Base-by-base conservation (phyloP, 2,888 invertebrate genomes). In the Drosophila gaucha region DNA sequence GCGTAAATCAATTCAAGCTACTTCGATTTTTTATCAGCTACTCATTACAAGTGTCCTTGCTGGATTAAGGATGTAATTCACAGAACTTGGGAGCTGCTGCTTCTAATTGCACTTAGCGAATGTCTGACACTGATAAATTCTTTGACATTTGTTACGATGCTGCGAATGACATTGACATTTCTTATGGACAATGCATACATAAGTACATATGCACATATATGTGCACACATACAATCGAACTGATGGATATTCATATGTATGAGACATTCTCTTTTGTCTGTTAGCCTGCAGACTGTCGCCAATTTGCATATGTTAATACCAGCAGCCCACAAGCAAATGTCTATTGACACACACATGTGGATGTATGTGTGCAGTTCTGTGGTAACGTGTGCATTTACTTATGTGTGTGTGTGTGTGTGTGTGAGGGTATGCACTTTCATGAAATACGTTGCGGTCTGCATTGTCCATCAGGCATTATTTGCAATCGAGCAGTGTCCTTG, bases 401-500 rank as follows among this genome's bases (percentile, higher is more conserved):
- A n/a, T 24, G 18, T 30, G 24, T 20, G 46, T 43, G 38, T 41
- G 20, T 16, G 39, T 6, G 26, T 26, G 35, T n/a, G n/a, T n/a
- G 22, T 47, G 24, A 50, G 49, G 24, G 26, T 38, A 47, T 62
- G 47, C 20, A 35, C 35, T 63, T 41, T n/a, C 35, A 51, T 26
- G 35, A 30, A 39, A 38, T 57, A 31, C 28, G 31, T 43, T 64
- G 69, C 39, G 44, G 59, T 63, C 55, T 54, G 35, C 33, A 38
- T 35, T 47, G 43, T 28, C 51, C 65, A 54, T 66, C 59, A 51
- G 30, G 36, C 65, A 58, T 58, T 76, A 83, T 84, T 69, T 72
- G 72, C 84, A 67, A 66, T 65, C 54, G 66, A 46, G 22, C 58
- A 16, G 67, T 55, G 74, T 69, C 80, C 85, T 88, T 84, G 82